Conservation (phyloP, 2,113 vertebrate species). For the Uropsilus gracilis region DNA sequence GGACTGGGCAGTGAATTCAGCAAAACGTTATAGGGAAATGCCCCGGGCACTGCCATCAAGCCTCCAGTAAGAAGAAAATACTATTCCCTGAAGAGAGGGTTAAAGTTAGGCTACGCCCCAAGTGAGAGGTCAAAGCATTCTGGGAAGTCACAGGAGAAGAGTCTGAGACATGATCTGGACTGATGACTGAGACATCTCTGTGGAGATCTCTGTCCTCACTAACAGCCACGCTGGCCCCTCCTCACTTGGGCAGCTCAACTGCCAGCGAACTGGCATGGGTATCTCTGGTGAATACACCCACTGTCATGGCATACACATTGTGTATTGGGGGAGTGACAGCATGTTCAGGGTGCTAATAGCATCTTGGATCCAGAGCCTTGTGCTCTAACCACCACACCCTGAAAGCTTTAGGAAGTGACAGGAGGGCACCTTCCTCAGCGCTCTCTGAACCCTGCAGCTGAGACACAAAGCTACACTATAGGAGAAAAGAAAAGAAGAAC, state of each 20-base stretch:
- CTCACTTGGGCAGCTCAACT: not conserved
- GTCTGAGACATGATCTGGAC: slow-evolving; percentile 9
- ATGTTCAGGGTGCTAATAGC: not conserved
- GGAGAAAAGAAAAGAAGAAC: not conserved
- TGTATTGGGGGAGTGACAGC: not conserved
- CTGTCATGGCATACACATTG: accelerated
- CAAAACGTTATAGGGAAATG: slow-evolving; percentile 23
- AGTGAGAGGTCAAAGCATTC: slow-evolving; percentile 11
- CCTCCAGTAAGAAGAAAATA: not conserved
- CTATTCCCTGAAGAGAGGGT: slow-evolving; percentile 1
- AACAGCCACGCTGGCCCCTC: not conserved
- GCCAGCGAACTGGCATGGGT: not conserved
- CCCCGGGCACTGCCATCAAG: not conserved
- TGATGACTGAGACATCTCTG: not conserved
- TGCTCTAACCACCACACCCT: not conserved
- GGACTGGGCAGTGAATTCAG: not conserved
- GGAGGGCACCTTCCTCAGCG: not conserved
- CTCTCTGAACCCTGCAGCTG: not conserved
- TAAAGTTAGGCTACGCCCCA: slow-evolving; percentile 27
- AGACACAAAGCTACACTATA: not conserved
- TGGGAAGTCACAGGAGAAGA: slow-evolving; percentile 34
- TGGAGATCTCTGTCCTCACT: not conserved
- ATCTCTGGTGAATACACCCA: not conserved
- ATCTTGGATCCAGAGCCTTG: not conserved
- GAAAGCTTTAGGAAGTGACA: not conserved